Evolutionary conservation across 2,797 vertebrate genomes (phyloP), one percentile per base, ranked within the genome.

Genomic region (Danionella dracula): DNA sequence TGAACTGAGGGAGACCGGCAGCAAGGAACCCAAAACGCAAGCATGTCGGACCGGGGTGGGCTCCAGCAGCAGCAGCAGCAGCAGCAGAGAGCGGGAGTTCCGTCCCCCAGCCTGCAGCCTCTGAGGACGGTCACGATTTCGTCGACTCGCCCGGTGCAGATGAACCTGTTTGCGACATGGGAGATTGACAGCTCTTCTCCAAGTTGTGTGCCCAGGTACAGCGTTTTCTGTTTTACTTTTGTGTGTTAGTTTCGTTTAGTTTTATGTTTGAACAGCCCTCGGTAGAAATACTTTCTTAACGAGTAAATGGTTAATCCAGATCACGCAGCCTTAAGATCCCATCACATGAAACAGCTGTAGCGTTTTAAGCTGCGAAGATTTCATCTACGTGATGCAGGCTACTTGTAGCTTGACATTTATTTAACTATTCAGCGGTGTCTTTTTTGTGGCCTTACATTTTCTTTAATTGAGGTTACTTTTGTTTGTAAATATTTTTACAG

Each of bases 131-230:
- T 72, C 60, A 55, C 71, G 27, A 74, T 76, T 42, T 42, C 73
- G 21, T 70, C 82, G 29, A 66, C 69, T 79, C 81, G 88, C 15
- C 87, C 88, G 2, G 88, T 90, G 45, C 88, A 88, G 62, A 90
- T 90, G 89, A 90, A 89, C 80, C 84, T 90, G 66, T 90, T 86
- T 68, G 89, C 89, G 64, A 90, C 88, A 56, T 90, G 88, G 89
- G 89, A 90, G 61, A 88, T 89, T 66, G 89, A 90, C 75, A 81
- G 88, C 63, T 87, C 88, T 57, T 89, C 87, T 42, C 82, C 88
- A 69, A 88, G 87, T 78, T 90, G 89, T 75, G 89, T 90, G 66
- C 89, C 88, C 70, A 89, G 89, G 89, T 90, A 78, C 80, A 23
- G 5, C 3, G 34, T 17, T 13, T 4, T 21, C 23, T 3, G 23